These are phyloP conservation scores for Blastobasis lacticolella DNA, from an alignment of 2,888 invertebrate genomes.

Conservation along the genomic window DNA sequence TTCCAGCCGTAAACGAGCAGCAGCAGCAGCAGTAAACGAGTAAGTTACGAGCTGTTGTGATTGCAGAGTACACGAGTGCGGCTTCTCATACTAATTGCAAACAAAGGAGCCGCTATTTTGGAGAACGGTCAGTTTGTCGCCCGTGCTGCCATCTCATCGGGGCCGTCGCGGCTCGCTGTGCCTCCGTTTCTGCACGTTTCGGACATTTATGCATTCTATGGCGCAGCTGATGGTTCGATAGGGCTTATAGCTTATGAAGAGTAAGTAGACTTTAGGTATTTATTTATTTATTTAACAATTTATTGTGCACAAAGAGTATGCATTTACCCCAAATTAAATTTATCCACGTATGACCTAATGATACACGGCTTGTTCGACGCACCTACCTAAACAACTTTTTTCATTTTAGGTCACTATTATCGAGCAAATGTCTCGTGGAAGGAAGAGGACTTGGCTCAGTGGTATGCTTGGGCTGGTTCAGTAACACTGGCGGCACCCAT, in stretches of 20 bases:
- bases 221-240: conserved; percentile 90
- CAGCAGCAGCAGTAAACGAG: too few species aligned
- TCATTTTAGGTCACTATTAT: conserved; percentile 38
- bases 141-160: conserved; percentile 37
- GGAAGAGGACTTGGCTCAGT: conserved; percentile 57
- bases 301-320: too few species aligned
- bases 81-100: conserved; percentile 87
- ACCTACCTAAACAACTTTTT: neutral
- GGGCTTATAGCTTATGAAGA: conserved; percentile 80
- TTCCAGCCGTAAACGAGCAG: too few species aligned
- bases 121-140: conserved; percentile 80
- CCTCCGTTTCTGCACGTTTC: conserved; percentile 34
- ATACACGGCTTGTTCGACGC: too few species aligned
- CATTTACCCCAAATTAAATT: too few species aligned
- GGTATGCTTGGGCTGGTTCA: conserved; percentile 59
- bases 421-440: conserved; percentile 54
- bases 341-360: neutral
- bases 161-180: conserved; percentile 48
- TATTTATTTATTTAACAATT: too few species aligned
- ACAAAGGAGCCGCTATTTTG: conserved; percentile 83
- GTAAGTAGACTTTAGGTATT: conserved; percentile 50
- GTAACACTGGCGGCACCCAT: conserved; percentile 37
- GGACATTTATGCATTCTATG: conserved; percentile 84
- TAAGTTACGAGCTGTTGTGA: conserved; percentile 3
- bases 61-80: conserved; percentile 76